These are phyloP conservation scores for Molossus alvarezi DNA, from an alignment of 2,797 vertebrate genomes.

Conservation along the genomic window DNA sequence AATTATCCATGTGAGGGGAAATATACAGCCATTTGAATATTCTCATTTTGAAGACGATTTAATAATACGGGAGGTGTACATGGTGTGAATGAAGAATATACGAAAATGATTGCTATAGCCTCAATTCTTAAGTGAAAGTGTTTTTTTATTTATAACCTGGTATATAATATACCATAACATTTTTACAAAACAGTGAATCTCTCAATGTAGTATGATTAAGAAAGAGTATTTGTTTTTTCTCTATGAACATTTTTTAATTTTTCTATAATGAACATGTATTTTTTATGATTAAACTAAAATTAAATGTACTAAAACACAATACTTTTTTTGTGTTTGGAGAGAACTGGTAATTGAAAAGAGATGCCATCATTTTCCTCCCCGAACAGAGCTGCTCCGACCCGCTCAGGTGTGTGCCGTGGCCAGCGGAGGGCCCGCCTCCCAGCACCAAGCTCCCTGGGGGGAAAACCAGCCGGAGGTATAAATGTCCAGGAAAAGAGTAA, in stretches of 20 bases:
- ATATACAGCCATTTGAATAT: conserved; percentile 26
- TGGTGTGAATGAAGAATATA: conserved; percentile 29
- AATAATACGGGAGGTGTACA: neutral
- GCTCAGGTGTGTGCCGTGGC: too few species aligned
- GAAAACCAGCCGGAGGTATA: neutral
- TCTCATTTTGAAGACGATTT: conserved; percentile 20
- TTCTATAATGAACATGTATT: conserved; percentile 63
- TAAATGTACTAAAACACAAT: conserved; percentile 53
- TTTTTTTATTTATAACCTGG: conserved; percentile 50
- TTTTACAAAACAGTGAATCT: conserved; percentile 17
- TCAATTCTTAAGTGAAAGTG: conserved; percentile 44
- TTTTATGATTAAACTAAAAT: conserved; percentile 70
- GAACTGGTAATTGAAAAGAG: conserved; percentile 6
- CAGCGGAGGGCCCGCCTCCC: neutral
- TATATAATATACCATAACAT: neutral
- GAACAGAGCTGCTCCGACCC: neutral
- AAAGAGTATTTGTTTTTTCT: conserved; percentile 16
- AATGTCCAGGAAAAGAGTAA: neutral
- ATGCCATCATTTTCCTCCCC: neutral
- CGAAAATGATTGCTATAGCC: conserved; percentile 17
- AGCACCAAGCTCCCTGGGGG: neutral
- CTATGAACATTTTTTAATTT: neutral
- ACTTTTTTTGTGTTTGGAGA: conserved; percentile 44
- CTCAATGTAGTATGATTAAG: neutral
- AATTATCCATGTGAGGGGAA: conserved; percentile 25